These are phyloP conservation scores for Nautilus pompilius DNA, from an alignment of 1,140 invertebrate genomes.

Conservation along the genomic window DNA sequence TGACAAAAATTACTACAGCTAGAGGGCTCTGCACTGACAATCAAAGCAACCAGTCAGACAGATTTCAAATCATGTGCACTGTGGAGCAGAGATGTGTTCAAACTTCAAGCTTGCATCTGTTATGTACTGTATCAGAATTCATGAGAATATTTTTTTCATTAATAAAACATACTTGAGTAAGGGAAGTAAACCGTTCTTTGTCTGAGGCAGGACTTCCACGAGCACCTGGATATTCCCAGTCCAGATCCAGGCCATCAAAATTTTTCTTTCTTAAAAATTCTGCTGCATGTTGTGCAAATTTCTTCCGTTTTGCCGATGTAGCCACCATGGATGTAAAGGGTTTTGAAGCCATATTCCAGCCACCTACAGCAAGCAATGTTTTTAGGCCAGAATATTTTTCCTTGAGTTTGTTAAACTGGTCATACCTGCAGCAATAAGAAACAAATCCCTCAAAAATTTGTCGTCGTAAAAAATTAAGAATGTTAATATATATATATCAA, in stretches of 20 bases:
- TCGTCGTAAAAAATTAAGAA: no score
- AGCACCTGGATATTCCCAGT: conserved; percentile 85
- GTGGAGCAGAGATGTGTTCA: no score
- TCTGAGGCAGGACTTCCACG: conserved; percentile 21
- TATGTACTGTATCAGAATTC: no score
- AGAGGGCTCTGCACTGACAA: no score
- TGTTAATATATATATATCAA: no score
- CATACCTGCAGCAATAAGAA: conserved; percentile 55
- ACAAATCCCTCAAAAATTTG: no score
- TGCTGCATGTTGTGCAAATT: conserved; percentile 59
- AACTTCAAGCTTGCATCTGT: no score
- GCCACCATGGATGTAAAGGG: conserved; percentile 55
- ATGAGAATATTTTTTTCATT: no score
- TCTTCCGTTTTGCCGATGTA: conserved; percentile 11
- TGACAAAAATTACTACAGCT: no score
- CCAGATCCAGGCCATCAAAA: conserved; percentile 92
- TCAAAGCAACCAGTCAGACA: no score
- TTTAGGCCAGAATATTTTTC: conserved; percentile 58
- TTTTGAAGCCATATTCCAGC: conserved; percentile 91
- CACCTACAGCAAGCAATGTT: conserved; percentile 88
- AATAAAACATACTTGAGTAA: conserved; percentile 21
- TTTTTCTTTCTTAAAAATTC: conserved; percentile 85
- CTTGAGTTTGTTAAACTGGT: conserved; percentile 79
- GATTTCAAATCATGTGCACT: no score
- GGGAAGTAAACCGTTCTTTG: conserved; percentile 20